Conservation (phyloP, 2,797 vertebrate species). For the Esox masquinongy region DNA sequence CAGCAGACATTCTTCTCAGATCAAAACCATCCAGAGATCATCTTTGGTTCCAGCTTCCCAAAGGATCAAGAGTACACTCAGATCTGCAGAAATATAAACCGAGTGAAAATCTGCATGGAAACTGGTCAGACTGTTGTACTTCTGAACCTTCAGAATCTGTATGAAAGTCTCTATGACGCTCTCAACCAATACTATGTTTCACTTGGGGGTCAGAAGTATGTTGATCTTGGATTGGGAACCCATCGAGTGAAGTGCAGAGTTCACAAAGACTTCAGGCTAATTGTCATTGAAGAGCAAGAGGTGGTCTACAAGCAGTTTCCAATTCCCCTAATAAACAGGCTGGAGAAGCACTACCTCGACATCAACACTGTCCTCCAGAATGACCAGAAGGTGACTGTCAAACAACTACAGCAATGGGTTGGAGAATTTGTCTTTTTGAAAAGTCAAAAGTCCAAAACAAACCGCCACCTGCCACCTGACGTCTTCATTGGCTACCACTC, state of each 20-base stretch:
- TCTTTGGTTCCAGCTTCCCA: slow-evolving; percentile 96
- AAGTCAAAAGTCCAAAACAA: slow-evolving; percentile 45
- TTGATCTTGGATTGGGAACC: slow-evolving; percentile 93
- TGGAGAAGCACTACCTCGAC: slow-evolving; percentile 97
- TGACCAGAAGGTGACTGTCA: slow-evolving; percentile 74
- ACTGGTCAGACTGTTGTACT: slow-evolving; percentile 89
- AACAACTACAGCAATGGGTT: slow-evolving; percentile 81
- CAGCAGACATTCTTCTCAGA: slow-evolving; percentile 82
- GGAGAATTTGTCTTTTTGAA: slow-evolving; percentile 62
- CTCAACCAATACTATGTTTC: slow-evolving; percentile 97
- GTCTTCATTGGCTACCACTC: slow-evolving; percentile 92
- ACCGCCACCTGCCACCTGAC: slow-evolving; percentile 79
- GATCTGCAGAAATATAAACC: slow-evolving; percentile 94
- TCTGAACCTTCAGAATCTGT: slow-evolving; percentile 94
- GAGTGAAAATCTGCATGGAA: slow-evolving; percentile 97
- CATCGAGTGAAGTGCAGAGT: slow-evolving; percentile 97
- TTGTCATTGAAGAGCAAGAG: slow-evolving; percentile 94
- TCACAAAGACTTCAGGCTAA: slow-evolving; percentile 85
- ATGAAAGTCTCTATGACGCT: slow-evolving; percentile 97
- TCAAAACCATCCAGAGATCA: slow-evolving; percentile 86
- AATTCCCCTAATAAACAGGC: slow-evolving; percentile 94
- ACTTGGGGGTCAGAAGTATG: slow-evolving; percentile 93
- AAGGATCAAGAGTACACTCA: slow-evolving; percentile 96
- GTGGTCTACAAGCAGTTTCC: slow-evolving; percentile 93
- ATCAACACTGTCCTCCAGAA: slow-evolving; percentile 83